Evolutionary conservation across 2,797 vertebrate genomes (phyloP).

Genomic region (Crenichthys baileyi): DNA sequence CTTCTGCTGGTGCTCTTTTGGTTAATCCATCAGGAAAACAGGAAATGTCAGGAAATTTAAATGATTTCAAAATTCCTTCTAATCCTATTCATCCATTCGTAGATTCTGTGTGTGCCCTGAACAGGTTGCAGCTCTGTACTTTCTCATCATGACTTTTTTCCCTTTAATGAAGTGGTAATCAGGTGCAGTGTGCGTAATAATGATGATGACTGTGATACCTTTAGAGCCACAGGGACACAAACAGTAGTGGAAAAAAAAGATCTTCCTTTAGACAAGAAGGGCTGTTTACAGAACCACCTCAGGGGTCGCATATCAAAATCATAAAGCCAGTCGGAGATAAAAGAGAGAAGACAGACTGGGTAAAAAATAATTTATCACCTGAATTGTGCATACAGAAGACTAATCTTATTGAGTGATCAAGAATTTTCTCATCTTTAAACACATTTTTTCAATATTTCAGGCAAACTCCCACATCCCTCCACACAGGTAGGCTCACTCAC

Average conservation of each 20-base stretch:
- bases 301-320: slow-evolving; percentile 33
- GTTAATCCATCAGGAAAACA: slow-evolving; percentile 5
- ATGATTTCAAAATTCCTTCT: background rate
- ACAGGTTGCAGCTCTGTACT: slow-evolving; percentile 15
- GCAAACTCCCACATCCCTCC: slow-evolving; percentile 4
- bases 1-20: background rate
- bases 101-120: background rate
- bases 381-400: slow-evolving; percentile 10
- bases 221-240: slow-evolving; percentile 46
- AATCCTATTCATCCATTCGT: background rate
- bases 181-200: slow-evolving; percentile 42
- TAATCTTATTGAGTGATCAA: slow-evolving; percentile 37
- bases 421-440: slow-evolving; percentile 17
- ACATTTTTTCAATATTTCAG: slow-evolving; percentile 8
- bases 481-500: slow-evolving; percentile 37
- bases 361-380: slow-evolving; percentile 5
- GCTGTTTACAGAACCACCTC: slow-evolving; percentile 41
- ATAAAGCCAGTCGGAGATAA: slow-evolving; percentile 17
- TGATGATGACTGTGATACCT: slow-evolving; percentile 40
- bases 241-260: slow-evolving; percentile 44
- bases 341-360: background rate
- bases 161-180: slow-evolving; percentile 62
- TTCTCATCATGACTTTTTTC: slow-evolving; percentile 36
- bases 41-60: background rate
- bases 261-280: slow-evolving; percentile 28